A percentile compares a stretch with the other conserved stretches of the same genome.
Conservation (phyloP, 2,797 vertebrate genomes). For the Poecilia wingei region DNA sequence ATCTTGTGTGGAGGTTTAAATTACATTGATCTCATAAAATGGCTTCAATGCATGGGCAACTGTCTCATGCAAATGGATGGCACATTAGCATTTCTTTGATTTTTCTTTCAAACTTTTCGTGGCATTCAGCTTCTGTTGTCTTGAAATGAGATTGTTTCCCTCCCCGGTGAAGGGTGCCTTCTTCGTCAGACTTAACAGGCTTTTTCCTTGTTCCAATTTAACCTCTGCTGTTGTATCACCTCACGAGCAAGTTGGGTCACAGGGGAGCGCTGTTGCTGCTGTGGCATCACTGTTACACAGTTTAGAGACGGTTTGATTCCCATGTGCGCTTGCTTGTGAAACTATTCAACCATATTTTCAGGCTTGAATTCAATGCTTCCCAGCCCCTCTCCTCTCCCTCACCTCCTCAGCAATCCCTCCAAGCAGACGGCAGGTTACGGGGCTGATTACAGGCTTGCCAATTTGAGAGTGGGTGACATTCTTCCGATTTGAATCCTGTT, state of each 20-base stretch:
- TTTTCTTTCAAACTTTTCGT: constrained; percentile 40
- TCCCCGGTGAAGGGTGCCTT: constrained; percentile 23
- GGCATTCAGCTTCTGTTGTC: constrained; percentile 4
- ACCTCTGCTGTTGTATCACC: constrained; percentile 28
- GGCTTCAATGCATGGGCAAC: constrained; percentile 61
- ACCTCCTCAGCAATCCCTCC: background rate
- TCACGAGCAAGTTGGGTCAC: constrained; percentile 39
- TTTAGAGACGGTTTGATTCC: background rate
- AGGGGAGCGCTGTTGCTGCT: constrained; percentile 27
- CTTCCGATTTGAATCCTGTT: constrained; percentile 41
- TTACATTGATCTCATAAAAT: constrained; percentile 63
- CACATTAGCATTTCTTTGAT: constrained; percentile 66
- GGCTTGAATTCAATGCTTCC: background rate
- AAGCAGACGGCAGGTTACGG: constrained; percentile 51
- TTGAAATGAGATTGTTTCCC: background rate
- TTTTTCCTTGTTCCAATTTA: constrained; percentile 36
- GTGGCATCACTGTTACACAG: constrained; percentile 9
- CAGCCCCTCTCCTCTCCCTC: background rate
- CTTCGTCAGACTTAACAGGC: constrained; percentile 31
- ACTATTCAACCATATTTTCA: background rate
- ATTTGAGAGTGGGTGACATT: constrained; percentile 60
- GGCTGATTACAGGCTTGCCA: constrained; percentile 68
- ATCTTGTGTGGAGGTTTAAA: constrained; percentile 36
- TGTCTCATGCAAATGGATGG: constrained; percentile 73
- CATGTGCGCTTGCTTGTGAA: background rate